A percentile compares a stretch with the other conserved stretches of the same genome.
These are phyloP conservation scores for Sciurus niger DNA, from an alignment of 2,113 vertebrate genomes.

Conservation along the genomic window DNA sequence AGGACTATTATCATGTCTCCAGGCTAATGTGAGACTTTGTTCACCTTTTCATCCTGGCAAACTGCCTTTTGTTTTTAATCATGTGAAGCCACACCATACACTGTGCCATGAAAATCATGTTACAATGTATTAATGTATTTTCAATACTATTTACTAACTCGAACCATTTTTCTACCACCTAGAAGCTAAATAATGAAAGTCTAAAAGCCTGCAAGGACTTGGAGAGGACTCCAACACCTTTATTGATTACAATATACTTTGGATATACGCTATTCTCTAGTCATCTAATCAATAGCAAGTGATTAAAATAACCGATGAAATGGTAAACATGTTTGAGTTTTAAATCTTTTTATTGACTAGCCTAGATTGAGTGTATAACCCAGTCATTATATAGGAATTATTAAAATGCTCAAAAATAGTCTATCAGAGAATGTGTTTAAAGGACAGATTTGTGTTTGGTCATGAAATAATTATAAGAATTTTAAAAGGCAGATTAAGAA, in stretches of 20 bases:
- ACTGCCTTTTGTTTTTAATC: neutral
- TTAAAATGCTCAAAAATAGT: constrained; percentile 7
- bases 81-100: neutral
- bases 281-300: constrained; percentile 69
- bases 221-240: neutral
- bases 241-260: constrained; percentile 53
- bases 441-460: neutral
- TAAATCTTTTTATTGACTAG: constrained; percentile 58
- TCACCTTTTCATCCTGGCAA: neutral
- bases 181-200: constrained; percentile 60
- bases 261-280: neutral
- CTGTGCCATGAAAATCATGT: neutral
- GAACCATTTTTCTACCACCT: neutral
- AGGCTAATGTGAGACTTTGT: neutral
- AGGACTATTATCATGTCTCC: neutral
- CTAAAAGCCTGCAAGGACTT: constrained; percentile 1
- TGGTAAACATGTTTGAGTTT: constrained; percentile 18
- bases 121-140: constrained; percentile 26
- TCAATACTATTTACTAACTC: constrained; percentile 1
- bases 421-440: neutral
- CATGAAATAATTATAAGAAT: neutral
- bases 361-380: neutral
- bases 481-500: neutral
- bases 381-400: neutral
- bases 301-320: constrained; percentile 68